Conservation (phyloP, 2,113 vertebrate genomes). For the Sus scrofa region T2T-Sscrofa CM000814.6:25661001-25661500, state of each 20-base stretch:
- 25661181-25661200: neutral
- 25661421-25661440: too few relatives aligned
- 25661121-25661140: too few relatives aligned
- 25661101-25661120: too few relatives aligned
- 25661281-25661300: neutral
- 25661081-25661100: too few relatives aligned
- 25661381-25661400: slow-evolving; percentile 60
- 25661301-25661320: neutral
- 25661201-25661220: neutral
- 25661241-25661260: neutral
- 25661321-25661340: neutral
- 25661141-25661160: too few relatives aligned
- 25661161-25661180: too few relatives aligned
- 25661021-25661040: too few relatives aligned
- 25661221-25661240: neutral
- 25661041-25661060: too few relatives aligned
- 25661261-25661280: neutral
- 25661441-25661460: neutral
- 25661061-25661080: too few relatives aligned
- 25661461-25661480: slow-evolving; percentile 71
- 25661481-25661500: slow-evolving; percentile 57
- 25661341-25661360: slow-evolving; percentile 37
- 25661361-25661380: slow-evolving; percentile 17
- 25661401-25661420: slow-evolving; percentile 46
- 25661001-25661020: too few relatives aligned